Conservation (phyloP, 2,113 vertebrate species). For the Leucoraja erinaceus region DNA sequence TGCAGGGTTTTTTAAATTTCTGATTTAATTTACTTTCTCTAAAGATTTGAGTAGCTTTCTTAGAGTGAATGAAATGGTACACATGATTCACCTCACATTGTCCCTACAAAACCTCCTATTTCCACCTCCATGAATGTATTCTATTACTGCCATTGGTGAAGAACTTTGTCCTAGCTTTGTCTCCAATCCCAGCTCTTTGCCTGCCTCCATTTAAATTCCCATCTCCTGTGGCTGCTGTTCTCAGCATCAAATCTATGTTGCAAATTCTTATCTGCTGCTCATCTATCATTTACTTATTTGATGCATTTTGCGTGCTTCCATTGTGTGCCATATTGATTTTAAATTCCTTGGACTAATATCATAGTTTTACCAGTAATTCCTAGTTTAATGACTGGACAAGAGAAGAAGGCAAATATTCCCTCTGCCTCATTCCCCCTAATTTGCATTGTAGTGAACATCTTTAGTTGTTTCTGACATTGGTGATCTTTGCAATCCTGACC, state of each 20-base stretch:
- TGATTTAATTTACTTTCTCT: too few species aligned
- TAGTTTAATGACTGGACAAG: too few species aligned
- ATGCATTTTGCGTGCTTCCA: neutral
- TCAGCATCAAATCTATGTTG: neutral
- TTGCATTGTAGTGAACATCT: neutral
- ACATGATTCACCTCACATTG: neutral
- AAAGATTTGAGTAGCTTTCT: neutral
- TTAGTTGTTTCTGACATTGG: neutral
- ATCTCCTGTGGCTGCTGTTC: neutral
- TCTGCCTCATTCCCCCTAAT: neutral
- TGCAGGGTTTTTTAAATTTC: too few species aligned
- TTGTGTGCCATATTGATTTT: neutral
- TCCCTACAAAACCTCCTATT: neutral
- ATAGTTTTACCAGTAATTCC: too few species aligned
- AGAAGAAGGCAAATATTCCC: too few species aligned
- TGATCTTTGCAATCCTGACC: too few species aligned
- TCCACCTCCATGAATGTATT: neutral
- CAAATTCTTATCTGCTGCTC: neutral
- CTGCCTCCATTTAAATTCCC: neutral
- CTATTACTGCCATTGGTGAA: neutral
- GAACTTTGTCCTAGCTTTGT: neutral
- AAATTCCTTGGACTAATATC: neutral
- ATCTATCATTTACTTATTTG: neutral
- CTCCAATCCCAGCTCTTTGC: neutral
- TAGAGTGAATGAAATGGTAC: neutral